Evolutionary conservation across 1,140 invertebrate genomes (phyloP), one percentile per base, ranked within the genome.

Genomic region (Drosophila pallidifrons): DNA sequence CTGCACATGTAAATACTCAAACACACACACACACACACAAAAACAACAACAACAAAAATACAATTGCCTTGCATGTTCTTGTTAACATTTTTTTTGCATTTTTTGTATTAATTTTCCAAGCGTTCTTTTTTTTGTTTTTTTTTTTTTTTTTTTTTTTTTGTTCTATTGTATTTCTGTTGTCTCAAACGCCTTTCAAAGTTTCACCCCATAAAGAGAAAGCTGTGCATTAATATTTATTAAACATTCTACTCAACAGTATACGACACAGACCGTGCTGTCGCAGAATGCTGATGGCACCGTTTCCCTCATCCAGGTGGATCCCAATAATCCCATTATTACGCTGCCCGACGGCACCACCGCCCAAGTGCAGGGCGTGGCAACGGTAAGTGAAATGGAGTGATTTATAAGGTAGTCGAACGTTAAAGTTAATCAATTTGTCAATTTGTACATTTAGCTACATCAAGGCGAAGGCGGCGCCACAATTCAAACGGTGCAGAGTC

Each of bases 281-380:
- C 98, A 97, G 76, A 99, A 99, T 94, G 96, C 98, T 3, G 98
- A 99, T 94, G 98, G 98, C 71, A 97, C 97, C 3, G 97, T 99
- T 51, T 99, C 98, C 28, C 96, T 99, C 59, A 98, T 99, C 75
- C 98, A 99, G 93, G 97, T 99, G 63, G 98, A 99, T 94, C 97
- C 98, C 43, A 97, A 96, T 85, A 98, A 97, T 93, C 97, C 98
- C 35, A 97, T 99, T 80, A 98, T 99, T 75, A 99, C 98, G 16
- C 94, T 99, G 91, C 97, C 98, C 1, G 98, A 99, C 93, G 98
- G 98, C 58, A 99, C 98, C 68, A 98, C 98, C 28, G 98, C 98
- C 13, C 98, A 98, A 93, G 97, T 99, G 47, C 96, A 97, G 93
- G 96, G 96, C 66, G 96, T 98, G 79, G 96, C 97, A 70, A 96